Conservation (phyloP, 2,113 vertebrate genomes). For the Notechis scutatus region DNA sequence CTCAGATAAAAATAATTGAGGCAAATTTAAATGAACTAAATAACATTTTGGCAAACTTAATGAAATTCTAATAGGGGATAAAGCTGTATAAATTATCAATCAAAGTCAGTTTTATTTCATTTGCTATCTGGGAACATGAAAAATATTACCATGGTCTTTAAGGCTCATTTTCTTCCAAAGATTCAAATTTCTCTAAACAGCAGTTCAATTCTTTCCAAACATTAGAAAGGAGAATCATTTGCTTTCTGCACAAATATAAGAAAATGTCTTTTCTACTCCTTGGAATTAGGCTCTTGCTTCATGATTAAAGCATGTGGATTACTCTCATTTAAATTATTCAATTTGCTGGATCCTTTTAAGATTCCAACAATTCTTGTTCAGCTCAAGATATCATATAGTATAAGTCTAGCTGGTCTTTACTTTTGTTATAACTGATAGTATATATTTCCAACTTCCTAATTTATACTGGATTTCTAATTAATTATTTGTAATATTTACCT, state of each 20-base stretch:
- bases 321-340: neutral
- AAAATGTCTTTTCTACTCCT: too few species aligned
- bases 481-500: neutral
- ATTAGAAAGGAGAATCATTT: neutral
- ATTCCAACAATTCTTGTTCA: neutral
- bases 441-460: neutral
- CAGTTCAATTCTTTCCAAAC: neutral
- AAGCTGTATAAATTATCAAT: neutral
- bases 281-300: neutral
- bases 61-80: neutral
- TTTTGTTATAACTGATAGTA: neutral
- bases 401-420: neutral
- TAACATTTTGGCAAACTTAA: neutral
- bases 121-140: neutral
- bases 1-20: neutral
- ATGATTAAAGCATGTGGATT: neutral
- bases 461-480: neutral
- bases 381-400: neutral
- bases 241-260: neutral
- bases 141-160: neutral
- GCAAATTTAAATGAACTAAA: neutral
- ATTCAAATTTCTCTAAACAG: neutral
- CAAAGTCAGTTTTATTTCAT: neutral
- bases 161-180: neutral
- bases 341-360: neutral